Evolutionary conservation across 2,113 vertebrate genomes (phyloP).

Genomic region (Athene noctua): DNA sequence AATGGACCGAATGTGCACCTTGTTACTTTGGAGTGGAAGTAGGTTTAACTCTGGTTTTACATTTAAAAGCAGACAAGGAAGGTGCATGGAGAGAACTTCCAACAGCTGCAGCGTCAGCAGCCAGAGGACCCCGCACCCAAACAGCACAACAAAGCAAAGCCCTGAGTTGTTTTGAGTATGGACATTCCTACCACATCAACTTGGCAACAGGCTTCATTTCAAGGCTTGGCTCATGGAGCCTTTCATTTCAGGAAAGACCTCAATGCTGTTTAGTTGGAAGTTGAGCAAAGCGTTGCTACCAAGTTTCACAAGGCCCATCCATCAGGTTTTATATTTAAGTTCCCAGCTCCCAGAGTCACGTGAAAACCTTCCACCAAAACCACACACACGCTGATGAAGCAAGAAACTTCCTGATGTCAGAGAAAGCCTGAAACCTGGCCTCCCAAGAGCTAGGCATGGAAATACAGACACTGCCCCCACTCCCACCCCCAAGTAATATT

Average conservation of each 20-base stretch:
- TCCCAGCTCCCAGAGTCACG: background rate
- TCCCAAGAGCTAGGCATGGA: background rate
- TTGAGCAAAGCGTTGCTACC: rapidly evolving
- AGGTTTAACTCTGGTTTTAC: conserved; percentile 20
- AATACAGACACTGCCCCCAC: background rate
- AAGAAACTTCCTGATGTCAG: background rate
- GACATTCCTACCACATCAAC: background rate
- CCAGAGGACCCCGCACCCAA: background rate
- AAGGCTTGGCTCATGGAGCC: background rate
- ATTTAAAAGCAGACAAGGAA: conserved; percentile 26
- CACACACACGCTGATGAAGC: background rate
- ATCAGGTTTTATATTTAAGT: background rate
- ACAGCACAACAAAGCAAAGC: background rate
- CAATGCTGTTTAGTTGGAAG: background rate
- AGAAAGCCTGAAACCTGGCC: background rate
- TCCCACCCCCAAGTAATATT: background rate
- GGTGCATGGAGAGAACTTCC: background rate
- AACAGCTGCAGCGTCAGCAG: background rate
- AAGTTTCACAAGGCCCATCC: background rate
- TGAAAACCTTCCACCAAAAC: background rate
- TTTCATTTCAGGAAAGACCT: background rate
- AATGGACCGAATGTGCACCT: background rate
- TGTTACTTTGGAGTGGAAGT: background rate
- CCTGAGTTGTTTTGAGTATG: background rate
- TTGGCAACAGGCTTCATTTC: background rate